A percentile compares a stretch with the other conserved stretches of the same genome.
phyloP scores from a whole-genome alignment of 2,797 vertebrate species.

The Intellagama lesueurii region DNA sequence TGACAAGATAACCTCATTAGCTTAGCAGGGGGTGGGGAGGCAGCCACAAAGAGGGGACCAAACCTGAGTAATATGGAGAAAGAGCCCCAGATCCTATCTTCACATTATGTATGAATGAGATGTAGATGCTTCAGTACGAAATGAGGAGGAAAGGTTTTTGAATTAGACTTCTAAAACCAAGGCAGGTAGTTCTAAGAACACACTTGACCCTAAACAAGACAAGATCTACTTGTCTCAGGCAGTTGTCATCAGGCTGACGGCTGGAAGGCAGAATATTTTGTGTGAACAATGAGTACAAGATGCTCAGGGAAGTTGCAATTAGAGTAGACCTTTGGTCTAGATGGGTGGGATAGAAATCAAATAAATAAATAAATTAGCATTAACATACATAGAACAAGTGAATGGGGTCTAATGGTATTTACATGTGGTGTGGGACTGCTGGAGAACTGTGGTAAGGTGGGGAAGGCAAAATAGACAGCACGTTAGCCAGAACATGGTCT shows the following conservation, averaged over 20 bases:
- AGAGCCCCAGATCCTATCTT: conserved; percentile 70
- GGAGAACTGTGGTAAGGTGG: conserved; percentile 30
- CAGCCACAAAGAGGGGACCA: conserved; percentile 6
- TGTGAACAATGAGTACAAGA: conserved; percentile 75
- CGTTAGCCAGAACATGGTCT: not conserved
- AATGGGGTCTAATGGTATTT: conserved; percentile 77
- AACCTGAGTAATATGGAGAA: conserved; percentile 44
- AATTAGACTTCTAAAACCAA: conserved; percentile 70
- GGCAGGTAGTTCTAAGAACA: conserved; percentile 71
- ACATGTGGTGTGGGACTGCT: conserved; percentile 55
- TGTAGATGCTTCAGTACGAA: conserved; percentile 76
- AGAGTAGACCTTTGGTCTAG: too few species aligned
- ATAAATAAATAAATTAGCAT: too few species aligned
- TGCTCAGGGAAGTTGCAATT: conserved; percentile 57
- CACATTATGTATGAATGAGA: conserved; percentile 65
- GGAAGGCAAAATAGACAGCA: not conserved
- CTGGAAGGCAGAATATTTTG: conserved; percentile 77
- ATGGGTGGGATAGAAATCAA: too few species aligned
- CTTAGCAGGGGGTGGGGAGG: not conserved
- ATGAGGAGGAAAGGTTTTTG: conserved; percentile 72
- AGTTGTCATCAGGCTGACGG: conserved; percentile 74
- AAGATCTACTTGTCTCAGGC: conserved; percentile 72
- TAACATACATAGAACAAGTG: conserved; percentile 67
- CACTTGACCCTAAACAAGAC: conserved; percentile 77
- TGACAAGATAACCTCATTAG: conserved; percentile 56